Conservation (phyloP, 1,140 invertebrate genomes). For the Lethocerus indicus region DNA sequence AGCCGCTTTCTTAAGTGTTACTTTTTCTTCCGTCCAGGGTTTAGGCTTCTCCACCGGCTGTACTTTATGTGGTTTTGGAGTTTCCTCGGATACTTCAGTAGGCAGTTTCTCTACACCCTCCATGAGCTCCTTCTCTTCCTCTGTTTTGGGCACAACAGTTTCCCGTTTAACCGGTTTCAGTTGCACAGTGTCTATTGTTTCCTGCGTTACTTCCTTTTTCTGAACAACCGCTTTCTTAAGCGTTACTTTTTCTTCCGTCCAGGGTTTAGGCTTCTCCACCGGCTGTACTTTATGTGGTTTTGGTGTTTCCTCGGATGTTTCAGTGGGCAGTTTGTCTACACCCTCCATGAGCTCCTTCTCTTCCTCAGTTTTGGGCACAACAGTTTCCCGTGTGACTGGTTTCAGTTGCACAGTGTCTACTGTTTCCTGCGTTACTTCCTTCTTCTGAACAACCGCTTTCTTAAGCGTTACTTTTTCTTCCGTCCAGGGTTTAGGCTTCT, state of each 20-base stretch:
- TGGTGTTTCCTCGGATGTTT: neutral
- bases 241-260: slow-evolving; percentile 19
- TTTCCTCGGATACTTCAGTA: neutral
- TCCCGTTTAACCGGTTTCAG: slow-evolving; percentile 25
- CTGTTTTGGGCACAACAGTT: neutral
- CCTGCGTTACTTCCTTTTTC: slow-evolving; percentile 16
- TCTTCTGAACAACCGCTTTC: slow-evolving; percentile 19
- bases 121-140: neutral
- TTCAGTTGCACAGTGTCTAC: slow-evolving; percentile 28
- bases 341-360: neutral
- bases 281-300: neutral
- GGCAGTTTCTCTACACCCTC: neutral
- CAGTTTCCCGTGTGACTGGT: slow-evolving; percentile 14
- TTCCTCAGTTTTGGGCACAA: neutral
- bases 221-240: slow-evolving; percentile 17
- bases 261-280: neutral
- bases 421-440: slow-evolving; percentile 17
- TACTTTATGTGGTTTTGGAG: slow-evolving; percentile 3
- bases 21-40: neutral
- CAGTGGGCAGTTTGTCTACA: too few species aligned
- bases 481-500: slow-evolving; percentile 14
- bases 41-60: neutral
- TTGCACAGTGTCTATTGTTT: slow-evolving; percentile 18
- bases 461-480: slow-evolving; percentile 19
- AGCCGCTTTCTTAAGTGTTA: slow-evolving; percentile 21